A percentile compares a stretch with the other conserved stretches of the same genome.
phyloP scores from a whole-genome alignment of 2,797 vertebrate species.

The Pipistrellus pygmaeus region DNA sequence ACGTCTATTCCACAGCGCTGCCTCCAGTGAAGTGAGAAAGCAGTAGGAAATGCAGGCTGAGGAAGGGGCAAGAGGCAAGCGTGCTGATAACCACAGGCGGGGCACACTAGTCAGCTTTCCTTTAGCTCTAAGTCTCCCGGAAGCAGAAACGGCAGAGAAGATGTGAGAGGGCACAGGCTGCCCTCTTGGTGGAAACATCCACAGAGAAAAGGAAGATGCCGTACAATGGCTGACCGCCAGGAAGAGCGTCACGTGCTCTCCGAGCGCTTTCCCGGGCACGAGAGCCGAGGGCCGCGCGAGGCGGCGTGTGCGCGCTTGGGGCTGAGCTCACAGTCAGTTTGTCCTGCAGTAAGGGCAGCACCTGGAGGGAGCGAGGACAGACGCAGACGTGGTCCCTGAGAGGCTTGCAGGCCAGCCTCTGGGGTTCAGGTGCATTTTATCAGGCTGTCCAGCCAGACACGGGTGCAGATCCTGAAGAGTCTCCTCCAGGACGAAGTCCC shows the following conservation, averaged over 20 bases:
- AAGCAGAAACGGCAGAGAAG: not conserved
- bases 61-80: too few relatives aligned
- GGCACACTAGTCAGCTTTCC: too few relatives aligned
- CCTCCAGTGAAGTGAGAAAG: too few relatives aligned
- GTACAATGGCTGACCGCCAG: not conserved
- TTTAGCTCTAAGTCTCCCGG: not conserved
- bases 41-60: too few relatives aligned
- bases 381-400: not conserved
- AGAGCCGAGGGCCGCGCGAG: fast-evolving
- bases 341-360: not conserved
- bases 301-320: not conserved
- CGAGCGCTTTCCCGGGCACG: not conserved
- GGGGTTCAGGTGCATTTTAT: fast-evolving
- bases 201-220: not conserved
- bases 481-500: not conserved
- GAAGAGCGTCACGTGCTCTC: not conserved
- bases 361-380: fast-evolving
- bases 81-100: too few relatives aligned
- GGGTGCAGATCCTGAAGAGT: not conserved
- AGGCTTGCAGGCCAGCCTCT: not conserved
- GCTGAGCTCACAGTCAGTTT: not conserved
- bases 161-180: not conserved
- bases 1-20: too few relatives aligned
- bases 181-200: not conserved
- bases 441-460: not conserved